Conservation (phyloP, 2,888 invertebrate genomes). For the Endomychus coccineus region DNA sequence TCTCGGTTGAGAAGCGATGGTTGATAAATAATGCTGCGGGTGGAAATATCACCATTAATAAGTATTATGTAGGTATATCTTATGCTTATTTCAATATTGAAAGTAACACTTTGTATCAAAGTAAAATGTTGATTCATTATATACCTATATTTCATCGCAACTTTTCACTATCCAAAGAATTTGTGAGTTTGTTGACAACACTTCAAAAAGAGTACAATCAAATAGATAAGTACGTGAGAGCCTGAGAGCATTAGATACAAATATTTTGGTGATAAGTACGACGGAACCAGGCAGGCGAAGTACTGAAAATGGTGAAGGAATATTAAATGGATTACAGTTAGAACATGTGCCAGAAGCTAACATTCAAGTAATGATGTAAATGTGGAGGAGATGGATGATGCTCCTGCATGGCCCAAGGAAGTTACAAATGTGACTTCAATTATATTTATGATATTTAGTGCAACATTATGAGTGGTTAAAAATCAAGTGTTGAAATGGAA, state of each 20-base stretch:
- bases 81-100: no score
- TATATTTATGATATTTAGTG: no score
- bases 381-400: conserved; percentile 52
- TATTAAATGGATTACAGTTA: conserved; percentile 56
- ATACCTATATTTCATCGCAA: no score
- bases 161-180: conserved; percentile 95
- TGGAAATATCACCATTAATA: conserved; percentile 93
- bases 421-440: no score
- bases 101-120: no score
- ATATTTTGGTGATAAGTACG: conserved; percentile 78
- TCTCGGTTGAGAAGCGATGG: no score
- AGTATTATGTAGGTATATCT: no score
- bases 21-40: no score
- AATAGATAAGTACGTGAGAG: conserved; percentile 93
- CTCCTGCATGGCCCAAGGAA: conserved; percentile 32
- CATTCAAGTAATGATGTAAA: conserved; percentile 47
- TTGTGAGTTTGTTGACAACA: conserved; percentile 84
- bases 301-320: conserved; percentile 60
- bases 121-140: no score
- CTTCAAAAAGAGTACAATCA: conserved; percentile 92
- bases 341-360: conserved; percentile 46
- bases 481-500: no score
- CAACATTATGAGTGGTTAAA: no score
- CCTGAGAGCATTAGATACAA: conserved; percentile 97
- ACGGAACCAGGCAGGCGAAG: conserved; percentile 61